Evolutionary conservation across 2,888 invertebrate species (phyloP), one percentile per base, ranked within the genome.

Genomic region (Hirtodrosophila duncani): DNA sequence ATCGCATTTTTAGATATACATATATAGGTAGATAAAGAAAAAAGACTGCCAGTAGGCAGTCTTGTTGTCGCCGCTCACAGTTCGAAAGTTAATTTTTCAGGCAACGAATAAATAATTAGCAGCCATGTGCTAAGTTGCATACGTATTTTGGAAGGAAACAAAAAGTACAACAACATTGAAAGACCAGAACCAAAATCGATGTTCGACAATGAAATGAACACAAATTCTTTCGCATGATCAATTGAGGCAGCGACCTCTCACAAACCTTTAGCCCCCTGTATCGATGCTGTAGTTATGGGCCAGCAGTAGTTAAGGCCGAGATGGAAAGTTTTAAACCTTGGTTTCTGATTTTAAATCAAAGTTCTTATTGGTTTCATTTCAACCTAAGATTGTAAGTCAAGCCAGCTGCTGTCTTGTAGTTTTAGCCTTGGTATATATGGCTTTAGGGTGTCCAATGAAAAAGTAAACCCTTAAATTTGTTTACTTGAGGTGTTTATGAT

Each of bases 101-200:
- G 65, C 79, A 82, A 82, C 80, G 80, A 82, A 80, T 75, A 81
- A 72, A 59, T 82, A 81, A 81, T 81, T 81, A 81, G 72, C 80
- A 46, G 48, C 48, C 61, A 59, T 49, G 64, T 82, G 80, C 61
- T 81, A 81, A 81, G 58, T 82, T 72, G 53, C 41, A 58, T 66
- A 56, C 61, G 53, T 70, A 71, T 68, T 71, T 64, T 57, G 41
- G 51, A 38, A 55, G 67, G 57, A 63, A 62, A 61, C 31, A 55
- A 53, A 44, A 52, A 39, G 23, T 24, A 14, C 10, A 53, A 31
- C 20, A 48, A 13, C 16, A 24, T 24, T 8, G 7, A n/a, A 20
- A 27, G 13, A 9, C 2, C 1, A 2, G 21, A n/a, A 14, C 10
- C 46, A 68, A 65, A 50, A 57, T 38, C 26, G 26, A 44, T 26